Evolutionary conservation across 2,888 invertebrate genomes (phyloP), one percentile per base, ranked within the genome.

Genomic region (Aphodius granarius): DNA sequence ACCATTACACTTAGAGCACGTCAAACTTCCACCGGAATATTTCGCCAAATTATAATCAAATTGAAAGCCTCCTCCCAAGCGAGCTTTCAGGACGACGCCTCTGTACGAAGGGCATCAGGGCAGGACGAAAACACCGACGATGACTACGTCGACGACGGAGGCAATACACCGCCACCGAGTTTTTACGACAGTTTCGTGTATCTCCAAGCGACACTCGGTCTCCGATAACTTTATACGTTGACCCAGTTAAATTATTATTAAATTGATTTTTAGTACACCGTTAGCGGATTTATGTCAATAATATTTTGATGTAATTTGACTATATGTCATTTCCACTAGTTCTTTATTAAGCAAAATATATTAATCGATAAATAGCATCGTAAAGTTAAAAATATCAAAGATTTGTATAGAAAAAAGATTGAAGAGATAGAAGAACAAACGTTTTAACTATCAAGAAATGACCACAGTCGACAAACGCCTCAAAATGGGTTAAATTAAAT

Each of bases 221-320:
- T 4, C 23, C 23, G 23, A 23, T 23, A 43, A 43, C 43, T 43
- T 43, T 43, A 43, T 43, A 78, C 79, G 76, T 75, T 77, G 78
- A 78, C 80, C 80, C 81, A 78, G 62, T 78, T 77, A 79, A 79
- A 80, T 43, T 43, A 43, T 43, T 43, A 43, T 80, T 79, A 79
- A 79, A 80, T 80, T 81, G 78, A 81, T 80, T 82, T 81, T 81
- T 82, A 83, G 43, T 43, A n/a, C n/a, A n/a, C n/a, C 13, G 3
- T 13, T 9, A 13, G 43, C 43, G 43, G 43, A 9, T 43, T 43
- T 13, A 43, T 43, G 4, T 43, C 43, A 43, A 43, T n/a, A n/a
- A n/a, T n/a, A n/a, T n/a, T n/a, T n/a, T n/a, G n/a, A n/a, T n/a
- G n/a, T n/a, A n/a, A n/a, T n/a, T n/a, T n/a, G n/a, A n/a, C n/a